phyloP scores from a whole-genome alignment of 1,140 invertebrate species.

The Latrodectus geometricus region DNA sequence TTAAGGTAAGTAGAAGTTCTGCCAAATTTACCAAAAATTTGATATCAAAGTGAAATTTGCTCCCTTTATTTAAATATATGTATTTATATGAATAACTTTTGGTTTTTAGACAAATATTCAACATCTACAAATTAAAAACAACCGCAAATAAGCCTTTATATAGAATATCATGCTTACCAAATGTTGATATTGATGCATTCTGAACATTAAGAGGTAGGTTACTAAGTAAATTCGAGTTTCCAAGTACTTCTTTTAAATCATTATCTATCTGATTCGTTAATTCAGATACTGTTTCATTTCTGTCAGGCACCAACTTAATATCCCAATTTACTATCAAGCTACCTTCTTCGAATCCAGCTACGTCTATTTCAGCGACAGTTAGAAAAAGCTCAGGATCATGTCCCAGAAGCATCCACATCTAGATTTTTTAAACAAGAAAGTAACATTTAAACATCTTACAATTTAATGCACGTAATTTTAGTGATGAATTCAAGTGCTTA shows the following conservation, averaged over 20 bases:
- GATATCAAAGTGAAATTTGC: too few relatives aligned
- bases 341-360: conserved; percentile 9
- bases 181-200: conserved; percentile 3
- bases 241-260: background rate
- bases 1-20: too few relatives aligned
- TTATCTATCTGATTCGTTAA: background rate
- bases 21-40: too few relatives aligned
- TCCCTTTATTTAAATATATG: too few relatives aligned
- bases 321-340: conserved; percentile 6
- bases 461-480: too few relatives aligned
- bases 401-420: conserved; percentile 4
- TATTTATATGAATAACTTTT: too few relatives aligned
- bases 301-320: background rate
- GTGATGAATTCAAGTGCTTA: too few relatives aligned
- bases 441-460: too few relatives aligned
- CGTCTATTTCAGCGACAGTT: background rate
- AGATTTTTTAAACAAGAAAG: background rate
- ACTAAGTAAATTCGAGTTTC: background rate
- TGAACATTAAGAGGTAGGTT: background rate
- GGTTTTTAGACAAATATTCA: too few relatives aligned
- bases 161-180: background rate
- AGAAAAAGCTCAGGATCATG: background rate
- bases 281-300: background rate
- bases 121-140: too few relatives aligned
- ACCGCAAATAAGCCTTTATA: too few relatives aligned